phyloP scores from a whole-genome alignment of 2,113 vertebrate species.

The Oryctolagus cuniculus region mOryCun1.1 NC_091435.1:147550501-147551000 shows the following conservation, averaged over 20 bases:
- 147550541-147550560: background rate
- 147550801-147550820: background rate
- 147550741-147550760: background rate
- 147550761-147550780: background rate
- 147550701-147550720: background rate
- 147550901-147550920: background rate
- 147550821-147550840: background rate
- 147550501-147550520: no score
- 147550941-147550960: background rate
- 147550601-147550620: background rate
- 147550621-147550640: background rate
- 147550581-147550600: background rate
- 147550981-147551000: no score
- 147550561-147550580: background rate
- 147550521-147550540: constrained; percentile 15
- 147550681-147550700: background rate
- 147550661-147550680: background rate
- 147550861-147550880: background rate
- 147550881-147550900: background rate
- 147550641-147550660: background rate
- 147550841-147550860: background rate
- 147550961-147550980: background rate
- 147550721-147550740: background rate
- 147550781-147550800: background rate
- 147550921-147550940: background rate